Conservation (phyloP, 2,888 invertebrate species). For the Microctonus hyperodae region DNA sequence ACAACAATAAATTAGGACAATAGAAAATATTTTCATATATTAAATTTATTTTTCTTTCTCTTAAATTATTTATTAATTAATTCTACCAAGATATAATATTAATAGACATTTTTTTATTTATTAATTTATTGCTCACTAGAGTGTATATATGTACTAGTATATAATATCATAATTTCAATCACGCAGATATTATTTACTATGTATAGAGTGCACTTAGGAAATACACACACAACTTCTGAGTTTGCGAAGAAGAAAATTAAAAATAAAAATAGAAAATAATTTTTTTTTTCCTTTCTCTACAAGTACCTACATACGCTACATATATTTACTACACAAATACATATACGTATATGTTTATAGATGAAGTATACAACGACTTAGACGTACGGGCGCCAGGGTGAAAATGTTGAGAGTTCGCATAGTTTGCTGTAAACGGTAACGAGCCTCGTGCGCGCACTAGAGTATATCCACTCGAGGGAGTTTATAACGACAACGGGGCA, state of each 20-base stretch:
- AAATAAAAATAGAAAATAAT: neutral
- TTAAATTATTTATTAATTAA: no score
- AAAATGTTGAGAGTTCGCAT: constrained; percentile 19
- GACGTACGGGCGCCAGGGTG: neutral
- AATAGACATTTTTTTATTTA: no score
- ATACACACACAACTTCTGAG: neutral
- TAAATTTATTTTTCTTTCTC: no score
- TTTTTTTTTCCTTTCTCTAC: no score
- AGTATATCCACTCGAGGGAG: constrained; percentile 21
- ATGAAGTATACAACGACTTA: no score
- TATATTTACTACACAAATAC: neutral
- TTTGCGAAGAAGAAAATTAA: neutral
- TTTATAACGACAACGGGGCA: constrained; percentile 23
- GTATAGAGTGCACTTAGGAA: no score
- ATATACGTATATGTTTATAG: no score
- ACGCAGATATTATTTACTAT: neutral
- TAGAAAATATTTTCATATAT: no score
- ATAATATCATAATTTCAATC: neutral
- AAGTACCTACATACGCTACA: no score
- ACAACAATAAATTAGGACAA: no score
- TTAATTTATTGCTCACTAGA: no score
- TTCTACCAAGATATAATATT: no score
- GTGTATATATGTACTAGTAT: neutral
- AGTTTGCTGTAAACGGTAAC: constrained; percentile 22
- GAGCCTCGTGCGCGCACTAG: constrained; percentile 14